phyloP scores from a whole-genome alignment of 2,797 vertebrate species.

The Alfaro cultratus region DNA sequence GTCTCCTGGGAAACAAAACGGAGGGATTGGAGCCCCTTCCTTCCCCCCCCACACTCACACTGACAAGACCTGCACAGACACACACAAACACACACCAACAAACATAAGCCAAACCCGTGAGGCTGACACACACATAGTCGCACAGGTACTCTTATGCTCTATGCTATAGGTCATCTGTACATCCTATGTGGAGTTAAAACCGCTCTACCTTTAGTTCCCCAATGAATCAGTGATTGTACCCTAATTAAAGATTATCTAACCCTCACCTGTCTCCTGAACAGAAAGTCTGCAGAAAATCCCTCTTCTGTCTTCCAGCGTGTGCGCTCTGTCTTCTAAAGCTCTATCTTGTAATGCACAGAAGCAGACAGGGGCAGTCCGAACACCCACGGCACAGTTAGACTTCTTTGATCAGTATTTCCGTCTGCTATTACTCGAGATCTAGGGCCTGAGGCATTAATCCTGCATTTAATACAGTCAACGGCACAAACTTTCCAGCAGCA shows the following conservation, averaged over 20 bases:
- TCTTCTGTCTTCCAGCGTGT: conserved; percentile 41
- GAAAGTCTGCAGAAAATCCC: conserved; percentile 41
- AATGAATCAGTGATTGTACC: conserved; percentile 37
- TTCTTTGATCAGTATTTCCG: conserved; percentile 78
- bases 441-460: conserved; percentile 74
- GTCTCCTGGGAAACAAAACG: conserved; percentile 49
- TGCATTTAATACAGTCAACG: conserved; percentile 74
- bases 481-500: conserved; percentile 61
- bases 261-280: conserved; percentile 59
- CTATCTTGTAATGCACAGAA: conserved; percentile 70
- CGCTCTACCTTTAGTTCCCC: conserved; percentile 26
- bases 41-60: background rate
- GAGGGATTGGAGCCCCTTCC: conserved; percentile 11
- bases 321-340: conserved; percentile 35
- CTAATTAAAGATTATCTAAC: conserved; percentile 61
- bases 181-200: conserved; percentile 31
- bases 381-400: conserved; percentile 75
- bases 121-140: background rate
- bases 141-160: background rate
- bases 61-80: conserved; percentile 15
- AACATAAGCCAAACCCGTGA: background rate
- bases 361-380: conserved; percentile 69
- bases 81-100: background rate
- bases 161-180: conserved; percentile 18
- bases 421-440: conserved; percentile 76